These are phyloP conservation scores for Suncus etruscus DNA, from an alignment of 2,113 vertebrate species.

Conservation along the genomic window DNA sequence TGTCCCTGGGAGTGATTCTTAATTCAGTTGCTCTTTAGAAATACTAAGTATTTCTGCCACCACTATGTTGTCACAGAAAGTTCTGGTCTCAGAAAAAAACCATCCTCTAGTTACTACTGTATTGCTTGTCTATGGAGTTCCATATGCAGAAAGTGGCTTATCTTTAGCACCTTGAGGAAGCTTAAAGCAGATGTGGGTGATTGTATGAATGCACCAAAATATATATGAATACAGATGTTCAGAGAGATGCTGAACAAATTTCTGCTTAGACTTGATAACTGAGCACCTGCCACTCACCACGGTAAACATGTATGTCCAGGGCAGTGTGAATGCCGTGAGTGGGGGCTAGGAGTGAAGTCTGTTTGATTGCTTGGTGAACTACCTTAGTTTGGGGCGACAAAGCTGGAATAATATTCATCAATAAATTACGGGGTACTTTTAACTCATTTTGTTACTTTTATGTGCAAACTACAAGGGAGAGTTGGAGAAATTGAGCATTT, in stretches of 20 bases:
- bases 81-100: slow-evolving; percentile 1
- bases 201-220: neutral
- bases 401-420: neutral
- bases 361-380: neutral
- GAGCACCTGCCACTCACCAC: neutral
- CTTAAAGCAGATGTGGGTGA: neutral
- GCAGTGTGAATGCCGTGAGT: neutral
- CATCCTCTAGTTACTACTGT: neutral
- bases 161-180: neutral
- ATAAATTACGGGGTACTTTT: neutral
- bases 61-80: neutral
- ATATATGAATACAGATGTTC: slow-evolving; percentile 33
- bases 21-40: neutral
- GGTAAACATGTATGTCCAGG: slow-evolving; percentile 3
- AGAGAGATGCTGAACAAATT: neutral
- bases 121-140: neutral
- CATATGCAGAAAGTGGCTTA: neutral
- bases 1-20: neutral
- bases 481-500: neutral
- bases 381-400: neutral
- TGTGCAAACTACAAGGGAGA: neutral
- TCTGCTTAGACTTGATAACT: slow-evolving; percentile 21
- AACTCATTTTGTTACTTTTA: neutral
- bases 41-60: neutral
- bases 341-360: neutral